Percentiles rank a stretch among this genome's conserved stretches.
These are phyloP conservation scores for Craniophora ligustri DNA, from an alignment of 2,888 invertebrate species.

Conservation along the genomic window DNA sequence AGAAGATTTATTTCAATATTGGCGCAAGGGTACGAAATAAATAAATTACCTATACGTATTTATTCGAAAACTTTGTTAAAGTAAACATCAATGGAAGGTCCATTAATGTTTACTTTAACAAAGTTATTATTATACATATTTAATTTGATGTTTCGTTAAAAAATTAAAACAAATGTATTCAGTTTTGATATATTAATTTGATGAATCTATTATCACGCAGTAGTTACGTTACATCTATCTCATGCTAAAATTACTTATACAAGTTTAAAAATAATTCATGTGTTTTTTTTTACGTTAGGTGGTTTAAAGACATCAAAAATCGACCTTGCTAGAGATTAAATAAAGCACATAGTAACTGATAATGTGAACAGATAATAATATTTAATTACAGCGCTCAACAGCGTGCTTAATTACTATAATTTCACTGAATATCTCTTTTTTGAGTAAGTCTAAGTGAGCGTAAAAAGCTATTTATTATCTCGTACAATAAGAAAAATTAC, in stretches of 20 bases:
- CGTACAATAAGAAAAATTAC: conserved; percentile 40
- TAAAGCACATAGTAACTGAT: conserved; percentile 4
- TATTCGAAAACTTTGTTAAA: no score
- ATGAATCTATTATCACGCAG: background rate
- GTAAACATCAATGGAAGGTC: no score
- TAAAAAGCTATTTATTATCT: conserved; percentile 30
- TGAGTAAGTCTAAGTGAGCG: conserved; percentile 34
- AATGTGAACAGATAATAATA: conserved; percentile 11
- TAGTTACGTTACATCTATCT: no score
- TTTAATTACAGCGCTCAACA: conserved; percentile 37
- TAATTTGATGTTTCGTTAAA: no score
- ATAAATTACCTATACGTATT: no score
- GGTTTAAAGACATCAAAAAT: background rate
- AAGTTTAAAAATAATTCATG: no score
- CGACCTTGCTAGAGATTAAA: background rate
- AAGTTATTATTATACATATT: no score
- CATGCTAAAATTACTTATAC: background rate
- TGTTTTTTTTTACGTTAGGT: background rate
- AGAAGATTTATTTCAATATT: no score
- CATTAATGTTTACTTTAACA: no score
- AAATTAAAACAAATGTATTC: no score
- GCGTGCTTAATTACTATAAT: conserved; percentile 24
- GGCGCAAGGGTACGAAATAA: no score
- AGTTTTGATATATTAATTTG: background rate
- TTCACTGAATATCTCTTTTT: conserved; percentile 37